phyloP scores from a whole-genome alignment of 1,140 invertebrate genomes.

The Formica exsecta region DNA sequence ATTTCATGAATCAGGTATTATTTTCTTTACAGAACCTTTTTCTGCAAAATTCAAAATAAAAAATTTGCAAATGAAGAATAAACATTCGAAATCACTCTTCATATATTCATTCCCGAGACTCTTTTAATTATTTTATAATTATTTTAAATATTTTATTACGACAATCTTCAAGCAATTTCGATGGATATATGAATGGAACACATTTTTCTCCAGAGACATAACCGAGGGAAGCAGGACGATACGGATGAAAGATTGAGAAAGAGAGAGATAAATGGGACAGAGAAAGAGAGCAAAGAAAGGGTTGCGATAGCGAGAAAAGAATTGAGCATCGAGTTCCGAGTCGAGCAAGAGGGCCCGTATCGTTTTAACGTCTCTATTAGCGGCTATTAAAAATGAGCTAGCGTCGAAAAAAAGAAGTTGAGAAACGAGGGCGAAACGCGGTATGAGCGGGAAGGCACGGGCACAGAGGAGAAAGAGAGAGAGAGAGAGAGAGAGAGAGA shows the following conservation, averaged over 20 bases:
- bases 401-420: slow-evolving; percentile 69
- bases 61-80: neutral
- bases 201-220: slow-evolving; percentile 30
- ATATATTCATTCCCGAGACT: neutral
- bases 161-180: neutral
- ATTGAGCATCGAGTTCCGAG: slow-evolving; percentile 82
- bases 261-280: neutral
- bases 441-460: neutral
- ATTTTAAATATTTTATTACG: neutral
- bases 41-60: neutral
- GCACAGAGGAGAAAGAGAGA: neutral
- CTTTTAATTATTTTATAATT: neutral
- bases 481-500: neutral
- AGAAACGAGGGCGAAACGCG: slow-evolving; percentile 66
- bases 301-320: slow-evolving; percentile 73
- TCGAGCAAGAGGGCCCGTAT: slow-evolving; percentile 81
- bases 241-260: neutral
- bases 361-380: slow-evolving; percentile 87
- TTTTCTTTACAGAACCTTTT: neutral
- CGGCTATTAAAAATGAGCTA: slow-evolving; percentile 85
- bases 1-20: neutral
- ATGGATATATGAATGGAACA: slow-evolving; percentile 15
- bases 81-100: neutral
- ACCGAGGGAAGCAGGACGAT: neutral
- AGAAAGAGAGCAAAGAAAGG: slow-evolving; percentile 38